Conservation (phyloP, 2,113 vertebrate species). For the Maylandia zebra region DNA sequence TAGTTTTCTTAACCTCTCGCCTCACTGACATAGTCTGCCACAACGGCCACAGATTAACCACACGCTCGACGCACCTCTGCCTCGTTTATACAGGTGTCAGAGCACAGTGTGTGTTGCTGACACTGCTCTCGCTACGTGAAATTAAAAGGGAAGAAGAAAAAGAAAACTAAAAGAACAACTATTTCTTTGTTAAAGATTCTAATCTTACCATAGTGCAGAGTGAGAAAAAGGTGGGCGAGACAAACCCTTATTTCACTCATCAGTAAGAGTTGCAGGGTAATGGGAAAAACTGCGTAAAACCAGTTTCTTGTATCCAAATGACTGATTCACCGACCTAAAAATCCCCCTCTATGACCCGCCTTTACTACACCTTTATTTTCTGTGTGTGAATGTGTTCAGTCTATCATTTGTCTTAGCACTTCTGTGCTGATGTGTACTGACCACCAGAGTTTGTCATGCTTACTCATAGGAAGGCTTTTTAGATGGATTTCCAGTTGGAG, state of each 20-base stretch:
- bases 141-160: not conserved
- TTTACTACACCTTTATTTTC: not conserved
- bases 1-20: constrained; percentile 35
- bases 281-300: not conserved
- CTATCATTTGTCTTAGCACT: not conserved
- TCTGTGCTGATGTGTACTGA: not conserved
- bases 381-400: not conserved
- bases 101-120: constrained; percentile 11
- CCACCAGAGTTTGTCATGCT: not conserved
- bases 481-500: not conserved
- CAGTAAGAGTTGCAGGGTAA: not conserved
- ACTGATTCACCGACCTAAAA: not conserved
- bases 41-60: not conserved
- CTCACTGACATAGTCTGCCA: constrained; percentile 8
- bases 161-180: constrained; percentile 2
- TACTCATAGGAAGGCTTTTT: not conserved
- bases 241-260: constrained; percentile 25
- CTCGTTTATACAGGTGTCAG: constrained; percentile 27
- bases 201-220: not conserved
- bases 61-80: not conserved
- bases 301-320: not conserved
- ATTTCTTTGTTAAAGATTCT: constrained; percentile 22
- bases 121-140: not conserved
- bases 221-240: not conserved
- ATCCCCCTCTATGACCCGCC: not conserved